A percentile compares a stretch with the other conserved stretches of the same genome.
phyloP scores from a whole-genome alignment of 2,113 vertebrate species.

The Myrmecobius fasciatus region DNA sequence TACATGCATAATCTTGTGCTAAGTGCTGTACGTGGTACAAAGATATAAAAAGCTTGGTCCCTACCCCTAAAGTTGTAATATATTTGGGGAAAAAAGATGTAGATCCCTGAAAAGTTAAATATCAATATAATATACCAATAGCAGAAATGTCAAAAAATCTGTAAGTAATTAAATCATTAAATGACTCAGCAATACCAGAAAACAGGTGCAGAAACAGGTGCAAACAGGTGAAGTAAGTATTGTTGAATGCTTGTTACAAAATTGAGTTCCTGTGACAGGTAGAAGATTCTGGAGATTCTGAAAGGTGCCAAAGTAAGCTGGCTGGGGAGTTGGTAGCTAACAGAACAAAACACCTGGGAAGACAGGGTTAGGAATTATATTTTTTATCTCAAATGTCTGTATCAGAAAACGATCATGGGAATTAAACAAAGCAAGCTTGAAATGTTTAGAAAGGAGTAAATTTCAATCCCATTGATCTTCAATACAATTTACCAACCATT shows the following conservation, averaged over 20 bases:
- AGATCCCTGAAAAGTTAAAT: neutral
- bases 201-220: conserved; percentile 3
- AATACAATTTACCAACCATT: neutral
- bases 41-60: neutral
- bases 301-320: neutral
- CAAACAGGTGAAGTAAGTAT: neutral
- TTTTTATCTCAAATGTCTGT: neutral
- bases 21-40: neutral
- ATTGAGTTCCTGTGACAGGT: neutral
- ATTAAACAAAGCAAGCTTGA: neutral
- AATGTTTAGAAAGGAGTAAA: neutral
- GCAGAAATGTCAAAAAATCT: neutral
- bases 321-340: neutral
- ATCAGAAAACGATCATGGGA: neutral
- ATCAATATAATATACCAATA: neutral
- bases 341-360: neutral
- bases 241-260: neutral
- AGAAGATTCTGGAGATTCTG: neutral
- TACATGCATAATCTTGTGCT: neutral
- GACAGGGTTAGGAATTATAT: neutral
- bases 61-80: neutral
- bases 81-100: neutral
- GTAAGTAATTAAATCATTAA: neutral
- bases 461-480: neutral
- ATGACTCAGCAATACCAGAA: neutral